Base-by-base conservation (phyloP, 2,888 invertebrate genomes). In the Nymphalis urticae region DNA sequence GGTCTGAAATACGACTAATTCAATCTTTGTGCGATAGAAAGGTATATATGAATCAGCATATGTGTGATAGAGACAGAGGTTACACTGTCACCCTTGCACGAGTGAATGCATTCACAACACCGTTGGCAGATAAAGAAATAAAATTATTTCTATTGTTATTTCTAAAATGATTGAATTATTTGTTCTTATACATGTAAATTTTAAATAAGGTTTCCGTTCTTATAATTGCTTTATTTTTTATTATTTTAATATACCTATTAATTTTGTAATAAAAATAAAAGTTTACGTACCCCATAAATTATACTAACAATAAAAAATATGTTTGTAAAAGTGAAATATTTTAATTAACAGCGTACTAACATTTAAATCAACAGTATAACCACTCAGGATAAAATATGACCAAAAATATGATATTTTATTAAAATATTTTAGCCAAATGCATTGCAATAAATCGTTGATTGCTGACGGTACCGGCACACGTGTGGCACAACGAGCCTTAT, bases 401-500 rank as follows among this genome's bases (percentile, higher is more conserved):
- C 6, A 10, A 36, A 58, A 42, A 58, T 58, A 64, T 36, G 21
- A 50, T 10, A 32, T 65, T 59, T 48, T 62, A 63, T 66, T 64
- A 69, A 66, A 72, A 69, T 66, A 66, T 66, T 70, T 60, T 64
- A 58, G 54, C 59, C 58, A 68, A 72, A 72, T 66, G 72, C 68
- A 68, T 10, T 56, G 67, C 53, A 72, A 72, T 68, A 68, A 69
- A 68, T 72, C 62, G 68, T 67, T 64, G 48, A 62, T 64, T 87
- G 87, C 86, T 70, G 80, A 82, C 89, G 72, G 76, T 90, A 83
- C 86, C 64, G 56, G 73, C 82, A 86, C 92, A 91, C 91, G 90
- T 90, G 90, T 86, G 90, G 87, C 88, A 88, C 88, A 90, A 88
- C 90, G 89, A 89, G 87, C 89, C 89, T 85, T 87, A 88, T 92